phyloP scores from a whole-genome alignment of 2,113 vertebrate species.

The Deroptyus accipitrinus region DNA sequence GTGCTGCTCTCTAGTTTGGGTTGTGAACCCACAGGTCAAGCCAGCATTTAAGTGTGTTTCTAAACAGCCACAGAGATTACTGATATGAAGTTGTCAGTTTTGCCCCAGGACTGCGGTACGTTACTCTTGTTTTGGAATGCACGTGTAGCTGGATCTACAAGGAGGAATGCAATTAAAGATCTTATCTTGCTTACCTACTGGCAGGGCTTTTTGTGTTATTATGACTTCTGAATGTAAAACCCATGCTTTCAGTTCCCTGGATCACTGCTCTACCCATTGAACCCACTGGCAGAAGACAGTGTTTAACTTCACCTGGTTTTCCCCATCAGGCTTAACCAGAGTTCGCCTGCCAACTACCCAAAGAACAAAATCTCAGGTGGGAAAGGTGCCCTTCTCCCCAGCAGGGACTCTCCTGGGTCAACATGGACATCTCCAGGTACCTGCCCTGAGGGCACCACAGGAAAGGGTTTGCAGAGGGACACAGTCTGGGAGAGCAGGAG shows the following conservation, averaged over 20 bases:
- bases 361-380: background rate
- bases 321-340: background rate
- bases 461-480: background rate
- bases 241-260: background rate
- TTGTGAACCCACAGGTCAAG: background rate
- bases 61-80: background rate
- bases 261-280: background rate
- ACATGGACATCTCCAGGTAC: background rate
- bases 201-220: background rate
- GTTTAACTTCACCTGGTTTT: background rate
- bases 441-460: fast-evolving
- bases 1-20: background rate
- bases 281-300: background rate
- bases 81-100: background rate
- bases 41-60: background rate
- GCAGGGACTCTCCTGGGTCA: background rate
- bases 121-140: background rate
- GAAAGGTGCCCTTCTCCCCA: background rate
- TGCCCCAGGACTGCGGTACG: background rate
- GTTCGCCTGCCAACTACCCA: background rate
- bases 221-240: background rate
- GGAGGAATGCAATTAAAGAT: background rate
- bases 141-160: background rate
- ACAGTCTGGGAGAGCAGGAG: background rate
- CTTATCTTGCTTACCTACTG: background rate